phyloP scores from a whole-genome alignment of 2,113 vertebrate species.

The Nicator chloris region DNA sequence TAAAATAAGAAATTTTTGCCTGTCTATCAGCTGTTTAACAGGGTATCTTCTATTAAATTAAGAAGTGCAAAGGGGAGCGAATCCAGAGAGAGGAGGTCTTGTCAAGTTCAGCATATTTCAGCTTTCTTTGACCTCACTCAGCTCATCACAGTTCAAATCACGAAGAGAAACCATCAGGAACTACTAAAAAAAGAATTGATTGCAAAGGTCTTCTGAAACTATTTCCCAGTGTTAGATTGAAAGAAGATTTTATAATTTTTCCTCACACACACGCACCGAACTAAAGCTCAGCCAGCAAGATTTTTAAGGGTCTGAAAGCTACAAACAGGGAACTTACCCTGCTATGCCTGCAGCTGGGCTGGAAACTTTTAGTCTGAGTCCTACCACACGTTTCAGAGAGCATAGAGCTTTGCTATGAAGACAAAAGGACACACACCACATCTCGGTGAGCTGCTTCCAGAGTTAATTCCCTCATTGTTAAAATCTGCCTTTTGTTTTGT shows the following conservation, averaged over 20 bases:
- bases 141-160: constrained; percentile 33
- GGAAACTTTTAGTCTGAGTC: not conserved
- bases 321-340: not conserved
- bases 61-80: constrained; percentile 13
- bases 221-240: not conserved
- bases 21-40: constrained; percentile 10
- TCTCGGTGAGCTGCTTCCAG: not conserved
- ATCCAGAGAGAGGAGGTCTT: constrained; percentile 26
- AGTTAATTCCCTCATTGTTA: not conserved
- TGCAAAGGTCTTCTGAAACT: not conserved
- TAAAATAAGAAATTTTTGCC: not conserved
- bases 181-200: not conserved
- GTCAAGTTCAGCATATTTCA: not conserved
- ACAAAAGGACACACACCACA: not conserved
- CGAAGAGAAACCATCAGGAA: constrained; percentile 8
- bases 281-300: not conserved
- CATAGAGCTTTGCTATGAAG: not conserved
- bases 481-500: not conserved
- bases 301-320: not conserved
- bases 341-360: not conserved
- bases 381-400: not conserved
- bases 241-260: not conserved
- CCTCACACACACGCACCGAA: not conserved
- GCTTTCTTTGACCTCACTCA: constrained; percentile 36
- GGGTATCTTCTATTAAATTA: constrained; percentile 42